These are phyloP conservation scores for Zoanthus sansibaricus DNA, from an alignment of 92 coral and sea anemone genomes.

Conservation along the genomic window DNA sequence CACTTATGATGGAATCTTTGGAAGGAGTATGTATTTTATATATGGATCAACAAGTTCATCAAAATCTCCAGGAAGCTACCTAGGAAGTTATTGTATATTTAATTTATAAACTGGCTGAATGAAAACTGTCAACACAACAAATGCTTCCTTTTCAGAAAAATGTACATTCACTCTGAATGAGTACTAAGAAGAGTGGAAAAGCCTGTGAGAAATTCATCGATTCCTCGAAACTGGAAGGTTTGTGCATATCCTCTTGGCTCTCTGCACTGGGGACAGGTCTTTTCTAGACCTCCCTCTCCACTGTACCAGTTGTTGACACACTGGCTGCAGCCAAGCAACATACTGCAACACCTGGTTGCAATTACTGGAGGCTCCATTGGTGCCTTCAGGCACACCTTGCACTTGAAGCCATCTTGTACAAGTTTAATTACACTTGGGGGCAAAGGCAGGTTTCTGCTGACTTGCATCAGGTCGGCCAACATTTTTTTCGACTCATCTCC, in stretches of 20 bases:
- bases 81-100: too few species aligned
- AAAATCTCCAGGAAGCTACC: too few species aligned
- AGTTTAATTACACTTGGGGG: conserved; percentile 42
- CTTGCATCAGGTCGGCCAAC: conserved; percentile 38
- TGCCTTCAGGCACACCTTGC: conserved; percentile 43
- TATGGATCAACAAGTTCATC: too few species aligned
- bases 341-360: conserved; percentile 55
- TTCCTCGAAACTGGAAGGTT: conserved; percentile 46
- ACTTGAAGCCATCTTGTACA: conserved; percentile 54
- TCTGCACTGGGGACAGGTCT: conserved; percentile 44
- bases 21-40: too few species aligned
- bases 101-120: too few species aligned
- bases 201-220: conserved; percentile 53
- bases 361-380: conserved; percentile 47
- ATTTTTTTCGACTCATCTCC: conserved; percentile 26
- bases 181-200: neutral
- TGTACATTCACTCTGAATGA: neutral
- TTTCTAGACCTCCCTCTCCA: conserved; percentile 47
- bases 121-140: too few species aligned
- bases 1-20: too few species aligned
- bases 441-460: conserved; percentile 29
- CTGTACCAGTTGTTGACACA: conserved; percentile 53
- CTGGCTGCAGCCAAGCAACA: conserved; percentile 40
- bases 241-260: conserved; percentile 55
- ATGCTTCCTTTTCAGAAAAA: too few species aligned